These are phyloP conservation scores for Lithophane ornitopus DNA, from an alignment of 2,888 invertebrate species.

Conservation along the genomic window DNA sequence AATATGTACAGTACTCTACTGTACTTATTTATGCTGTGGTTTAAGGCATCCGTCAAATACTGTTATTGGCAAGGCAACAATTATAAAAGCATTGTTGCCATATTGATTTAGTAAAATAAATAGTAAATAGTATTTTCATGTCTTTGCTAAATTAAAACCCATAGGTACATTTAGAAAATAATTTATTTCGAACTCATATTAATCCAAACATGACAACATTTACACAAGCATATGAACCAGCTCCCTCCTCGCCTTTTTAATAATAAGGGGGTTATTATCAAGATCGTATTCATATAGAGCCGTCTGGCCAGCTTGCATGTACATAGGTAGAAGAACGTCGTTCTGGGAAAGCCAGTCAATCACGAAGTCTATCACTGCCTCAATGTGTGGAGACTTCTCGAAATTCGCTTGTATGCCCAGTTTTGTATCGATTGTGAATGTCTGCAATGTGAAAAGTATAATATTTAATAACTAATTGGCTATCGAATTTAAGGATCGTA, in stretches of 20 bases:
- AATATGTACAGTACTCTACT: too few relatives aligned
- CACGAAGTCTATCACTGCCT: slow-evolving; percentile 81
- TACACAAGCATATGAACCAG: slow-evolving; percentile 65
- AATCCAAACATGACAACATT: not conserved
- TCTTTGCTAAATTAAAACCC: not conserved
- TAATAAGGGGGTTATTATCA: slow-evolving; percentile 72
- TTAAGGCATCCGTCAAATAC: not conserved
- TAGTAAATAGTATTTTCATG: too few relatives aligned
- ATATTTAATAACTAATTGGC: not conserved
- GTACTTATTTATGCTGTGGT: too few relatives aligned
- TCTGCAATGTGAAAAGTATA: slow-evolving; percentile 57
- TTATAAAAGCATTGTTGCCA: not conserved
- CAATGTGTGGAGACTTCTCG: slow-evolving; percentile 79
- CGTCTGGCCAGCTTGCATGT: slow-evolving; percentile 76
- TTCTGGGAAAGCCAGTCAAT: slow-evolving; percentile 83
- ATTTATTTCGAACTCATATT: slow-evolving; percentile 28
- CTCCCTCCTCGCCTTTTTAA: slow-evolving; percentile 59
- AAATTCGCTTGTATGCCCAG: slow-evolving; percentile 75
- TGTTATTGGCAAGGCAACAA: not conserved
- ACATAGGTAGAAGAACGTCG: slow-evolving; percentile 81
- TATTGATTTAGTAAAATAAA: not conserved
- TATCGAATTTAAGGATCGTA: not conserved
- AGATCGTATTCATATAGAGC: slow-evolving; percentile 69
- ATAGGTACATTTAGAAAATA: not conserved
- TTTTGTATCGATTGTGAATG: slow-evolving; percentile 62